These are phyloP conservation scores for Laticauda colubrina DNA, from an alignment of 2,113 vertebrate species.

Conservation along the genomic window DNA sequence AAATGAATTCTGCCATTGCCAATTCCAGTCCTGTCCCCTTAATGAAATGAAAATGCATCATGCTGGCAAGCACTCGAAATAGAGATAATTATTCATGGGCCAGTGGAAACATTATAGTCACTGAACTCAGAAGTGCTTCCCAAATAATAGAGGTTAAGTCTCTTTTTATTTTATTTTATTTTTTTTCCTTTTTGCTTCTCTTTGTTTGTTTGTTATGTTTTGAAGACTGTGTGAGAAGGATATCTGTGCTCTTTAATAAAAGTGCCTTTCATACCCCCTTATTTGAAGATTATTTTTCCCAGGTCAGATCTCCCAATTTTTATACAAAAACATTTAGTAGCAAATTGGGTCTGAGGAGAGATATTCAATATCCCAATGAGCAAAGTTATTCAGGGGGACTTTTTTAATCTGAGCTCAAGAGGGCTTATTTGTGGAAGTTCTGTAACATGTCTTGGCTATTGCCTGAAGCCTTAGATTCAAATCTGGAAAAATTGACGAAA, in stretches of 20 bases:
- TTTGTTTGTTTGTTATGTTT: slow-evolving; percentile 14
- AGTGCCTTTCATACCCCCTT: not conserved
- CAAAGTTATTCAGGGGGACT: not conserved
- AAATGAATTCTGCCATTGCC: slow-evolving; percentile 76
- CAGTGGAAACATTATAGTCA: slow-evolving; percentile 29
- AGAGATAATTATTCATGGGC: slow-evolving; percentile 64
- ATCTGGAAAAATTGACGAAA: not conserved
- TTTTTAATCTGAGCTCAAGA: not conserved
- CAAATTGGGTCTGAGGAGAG: not conserved
- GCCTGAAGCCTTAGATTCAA: not conserved
- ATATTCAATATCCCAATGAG: not conserved
- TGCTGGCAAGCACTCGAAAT: slow-evolving; percentile 54
- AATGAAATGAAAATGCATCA: slow-evolving; percentile 67
- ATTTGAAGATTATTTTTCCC: not conserved
- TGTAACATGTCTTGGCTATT: not conserved
- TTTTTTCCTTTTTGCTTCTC: too few relatives aligned
- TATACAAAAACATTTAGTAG: not conserved
- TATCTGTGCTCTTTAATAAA: slow-evolving; percentile 20
- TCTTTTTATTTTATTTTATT: not conserved
- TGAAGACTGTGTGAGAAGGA: not conserved
- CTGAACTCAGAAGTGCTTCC: not conserved
- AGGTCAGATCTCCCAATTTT: not conserved
- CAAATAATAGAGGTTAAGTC: not conserved
- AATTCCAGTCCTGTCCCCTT: slow-evolving; percentile 64
- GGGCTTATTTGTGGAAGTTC: not conserved